Conservation (phyloP, 1,140 invertebrate species). For the Acromyrmex echinatior region DNA sequence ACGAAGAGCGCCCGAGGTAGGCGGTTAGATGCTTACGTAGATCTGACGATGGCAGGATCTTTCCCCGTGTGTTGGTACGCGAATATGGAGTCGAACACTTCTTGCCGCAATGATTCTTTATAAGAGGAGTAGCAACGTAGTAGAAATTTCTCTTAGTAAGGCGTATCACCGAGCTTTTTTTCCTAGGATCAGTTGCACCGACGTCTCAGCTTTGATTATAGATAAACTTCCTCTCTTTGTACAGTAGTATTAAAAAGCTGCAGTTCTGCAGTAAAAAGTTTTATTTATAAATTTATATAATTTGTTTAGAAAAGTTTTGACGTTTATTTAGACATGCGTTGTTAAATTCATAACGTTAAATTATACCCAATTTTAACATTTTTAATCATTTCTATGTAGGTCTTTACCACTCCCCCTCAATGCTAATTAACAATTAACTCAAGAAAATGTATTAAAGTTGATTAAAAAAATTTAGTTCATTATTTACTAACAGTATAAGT, state of each 20-base stretch:
- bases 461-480: too few species aligned
- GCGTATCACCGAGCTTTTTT: background rate
- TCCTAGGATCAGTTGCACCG: background rate
- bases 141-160: background rate
- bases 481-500: too few species aligned
- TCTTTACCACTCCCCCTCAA: too few species aligned
- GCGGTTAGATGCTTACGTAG: conserved; percentile 49
- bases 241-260: background rate
- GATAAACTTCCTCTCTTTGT: background rate
- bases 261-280: background rate
- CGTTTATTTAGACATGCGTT: background rate
- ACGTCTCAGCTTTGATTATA: conserved; percentile 1
- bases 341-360: too few species aligned
- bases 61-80: conserved; percentile 17
- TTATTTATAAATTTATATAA: background rate
- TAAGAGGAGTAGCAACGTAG: conserved; percentile 3
- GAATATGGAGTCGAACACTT: conserved; percentile 65
- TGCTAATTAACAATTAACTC: too few species aligned
- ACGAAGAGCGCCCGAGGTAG: conserved; percentile 49
- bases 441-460: too few species aligned
- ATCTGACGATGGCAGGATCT: conserved; percentile 68
- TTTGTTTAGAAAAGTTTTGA: background rate
- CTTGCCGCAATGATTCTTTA: conserved; percentile 53
- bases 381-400: too few species aligned
- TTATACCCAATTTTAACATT: too few species aligned